Conservation (phyloP, 2,113 vertebrate genomes). For the Chroicocephalus ridibundus region DNA sequence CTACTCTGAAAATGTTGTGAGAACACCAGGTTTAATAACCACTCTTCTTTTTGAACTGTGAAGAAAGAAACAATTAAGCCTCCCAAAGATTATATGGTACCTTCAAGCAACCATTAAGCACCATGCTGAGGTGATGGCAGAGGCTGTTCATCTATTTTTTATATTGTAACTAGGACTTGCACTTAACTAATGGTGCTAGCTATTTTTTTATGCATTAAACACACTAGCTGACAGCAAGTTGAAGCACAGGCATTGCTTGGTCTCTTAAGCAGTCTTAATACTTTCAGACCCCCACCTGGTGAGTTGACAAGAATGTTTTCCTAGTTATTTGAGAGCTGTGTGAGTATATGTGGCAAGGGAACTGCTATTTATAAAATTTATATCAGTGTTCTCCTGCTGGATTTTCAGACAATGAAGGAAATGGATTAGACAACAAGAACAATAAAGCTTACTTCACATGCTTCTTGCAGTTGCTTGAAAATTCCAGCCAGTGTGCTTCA, state of each 20-base stretch:
- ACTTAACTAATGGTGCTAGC: slow-evolving; percentile 53
- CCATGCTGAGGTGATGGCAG: slow-evolving; percentile 35
- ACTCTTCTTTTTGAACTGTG: slow-evolving; percentile 44
- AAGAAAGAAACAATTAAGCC: slow-evolving; percentile 54
- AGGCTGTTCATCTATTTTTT: slow-evolving; percentile 51
- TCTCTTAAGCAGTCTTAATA: slow-evolving; percentile 5
- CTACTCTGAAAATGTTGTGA: slow-evolving; percentile 45
- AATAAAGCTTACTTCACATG: neutral
- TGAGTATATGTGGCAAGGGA: neutral
- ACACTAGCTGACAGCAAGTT: neutral
- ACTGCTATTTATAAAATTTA: neutral
- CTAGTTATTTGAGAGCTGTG: neutral
- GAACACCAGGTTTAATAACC: slow-evolving; percentile 58
- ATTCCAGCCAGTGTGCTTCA: neutral
- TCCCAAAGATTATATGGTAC: slow-evolving; percentile 38
- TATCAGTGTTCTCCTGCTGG: neutral
- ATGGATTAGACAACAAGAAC: neutral
- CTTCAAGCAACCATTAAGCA: slow-evolving; percentile 43
- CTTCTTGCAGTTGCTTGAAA: neutral
- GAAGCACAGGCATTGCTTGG: slow-evolving; percentile 4
- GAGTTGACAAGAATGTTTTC: slow-evolving; percentile 4
- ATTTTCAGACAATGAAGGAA: neutral
- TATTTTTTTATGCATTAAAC: slow-evolving; percentile 34
- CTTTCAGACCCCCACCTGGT: neutral
- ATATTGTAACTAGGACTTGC: slow-evolving; percentile 17